Base-by-base conservation (phyloP, 2,113 vertebrate species). In the Origma solitaria region DNA sequence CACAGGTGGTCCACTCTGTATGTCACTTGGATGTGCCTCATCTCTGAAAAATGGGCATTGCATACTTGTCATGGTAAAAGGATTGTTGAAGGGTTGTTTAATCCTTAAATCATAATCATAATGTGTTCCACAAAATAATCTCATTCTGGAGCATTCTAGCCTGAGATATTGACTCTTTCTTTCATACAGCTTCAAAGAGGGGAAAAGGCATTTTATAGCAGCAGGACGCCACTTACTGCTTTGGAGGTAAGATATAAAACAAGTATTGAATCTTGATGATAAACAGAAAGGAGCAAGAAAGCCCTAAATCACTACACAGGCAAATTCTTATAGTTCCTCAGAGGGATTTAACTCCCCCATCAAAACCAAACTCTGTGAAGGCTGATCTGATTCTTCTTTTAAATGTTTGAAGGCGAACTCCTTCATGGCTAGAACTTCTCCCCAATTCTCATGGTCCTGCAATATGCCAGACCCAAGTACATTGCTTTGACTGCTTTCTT, bases 1-100 rank as follows among this genome's bases (percentile, higher is more conserved):
- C 44, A 75, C 22, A 44, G 28, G 35, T 6, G 0, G 6, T 51
- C 65, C 11, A 4, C 7, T 82, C 28, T 1, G 0, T 53, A 4
- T 56, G 66, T 61, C 58, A 57, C 31, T 56, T 40, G 22, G 31
- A 28, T 78, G 11, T 71, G 57, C 38, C 40, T 58, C 44, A 3
- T 54, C n/a, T 56, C 40, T 83, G 50, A 77, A 82, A 54, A 95
- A 71, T 0, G 15, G 45, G 40, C 24, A 30, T 58, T 0, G 0
- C 44, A 16, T 65, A 44, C 24, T 47, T 28, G 56, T n/a, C 15
- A 7, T 27, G 31, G 9, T 68, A 51, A 62, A 89, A 87, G 25
- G 31, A 58, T 64, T 35, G 6, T 37, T 62, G 70, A 54, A 79
- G 38, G 30, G 51, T 21, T 82, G 21, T 68, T 82, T 49, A 76